Conservation (phyloP, 30 jellyfish, hydroid and myxozoan species). For the Hydra vulgaris region DNA sequence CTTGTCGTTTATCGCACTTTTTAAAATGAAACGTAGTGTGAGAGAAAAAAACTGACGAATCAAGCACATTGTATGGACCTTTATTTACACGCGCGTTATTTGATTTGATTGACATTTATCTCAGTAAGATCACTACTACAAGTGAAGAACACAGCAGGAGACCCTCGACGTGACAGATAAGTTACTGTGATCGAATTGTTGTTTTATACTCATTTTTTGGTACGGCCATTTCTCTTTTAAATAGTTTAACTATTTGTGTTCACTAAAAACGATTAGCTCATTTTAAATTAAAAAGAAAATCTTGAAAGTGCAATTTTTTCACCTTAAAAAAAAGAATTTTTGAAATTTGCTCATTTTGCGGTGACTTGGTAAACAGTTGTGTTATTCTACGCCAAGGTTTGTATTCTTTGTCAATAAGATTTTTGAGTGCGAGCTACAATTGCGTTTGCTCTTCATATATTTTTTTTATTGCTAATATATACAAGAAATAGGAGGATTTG, state of each 20-base stretch:
- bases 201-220: background rate
- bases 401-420: slow-evolving; percentile 16
- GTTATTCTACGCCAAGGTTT: slow-evolving; percentile 1
- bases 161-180: slow-evolving; percentile 4
- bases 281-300: too few relatives aligned
- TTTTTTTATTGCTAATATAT: background rate
- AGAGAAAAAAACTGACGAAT: background rate
- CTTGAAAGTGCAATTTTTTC: background rate
- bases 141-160: slow-evolving; percentile 9
- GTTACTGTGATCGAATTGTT: background rate
- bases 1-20: background rate
- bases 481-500: background rate
- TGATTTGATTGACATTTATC: slow-evolving; percentile 9
- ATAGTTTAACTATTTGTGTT: background rate
- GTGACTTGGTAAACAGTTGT: background rate
- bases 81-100: background rate
- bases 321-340: background rate
- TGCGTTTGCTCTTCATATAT: background rate
- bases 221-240: background rate
- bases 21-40: background rate
- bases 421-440: background rate
- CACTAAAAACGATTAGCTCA: background rate
- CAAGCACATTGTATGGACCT: background rate
- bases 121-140: slow-evolving; percentile 6
- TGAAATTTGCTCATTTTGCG: background rate